Evolutionary conservation across 1,140 invertebrate genomes (phyloP).

Genomic region (Drosophila orosa): DNA sequence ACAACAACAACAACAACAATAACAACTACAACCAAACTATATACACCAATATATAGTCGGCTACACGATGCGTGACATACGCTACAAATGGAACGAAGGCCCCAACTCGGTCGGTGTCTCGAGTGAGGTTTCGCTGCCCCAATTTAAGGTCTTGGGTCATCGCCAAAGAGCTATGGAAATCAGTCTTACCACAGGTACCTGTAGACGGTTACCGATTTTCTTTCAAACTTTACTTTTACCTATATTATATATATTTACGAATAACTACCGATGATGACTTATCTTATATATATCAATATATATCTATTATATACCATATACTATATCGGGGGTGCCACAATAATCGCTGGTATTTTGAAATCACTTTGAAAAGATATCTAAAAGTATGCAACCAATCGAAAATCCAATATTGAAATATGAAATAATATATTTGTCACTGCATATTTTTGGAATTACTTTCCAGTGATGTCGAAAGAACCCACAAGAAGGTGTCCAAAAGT

Average conservation of each 20-base stretch:
- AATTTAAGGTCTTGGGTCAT: conserved; percentile 96
- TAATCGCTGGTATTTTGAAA: conserved; percentile 9
- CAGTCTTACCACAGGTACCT: conserved; percentile 95
- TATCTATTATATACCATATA: conserved; percentile 37
- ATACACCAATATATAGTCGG: conserved; percentile 89
- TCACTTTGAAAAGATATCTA: conserved; percentile 1
- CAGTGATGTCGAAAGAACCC: conserved; percentile 1
- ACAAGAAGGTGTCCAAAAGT: conserved; percentile 1
- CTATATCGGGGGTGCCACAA: conserved; percentile 11
- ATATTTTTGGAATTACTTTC: conserved; percentile 1
- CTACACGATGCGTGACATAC: conserved; percentile 98
- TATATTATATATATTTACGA: conserved; percentile 54
- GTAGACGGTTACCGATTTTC: conserved; percentile 85
- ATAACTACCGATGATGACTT: conserved; percentile 53
- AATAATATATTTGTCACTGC: neutral
- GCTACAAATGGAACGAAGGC: conserved; percentile 97
- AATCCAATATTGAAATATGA: neutral
- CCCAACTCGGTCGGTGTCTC: conserved; percentile 96
- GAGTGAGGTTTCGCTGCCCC: conserved; percentile 96
- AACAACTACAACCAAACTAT: conserved; percentile 41
- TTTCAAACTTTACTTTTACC: conserved; percentile 75
- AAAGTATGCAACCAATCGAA: neutral
- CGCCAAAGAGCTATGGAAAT: conserved; percentile 95
- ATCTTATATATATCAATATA: conserved; percentile 44
- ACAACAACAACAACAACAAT: conserved; percentile 30